Percentiles rank a stretch among this genome's conserved stretches.
These are phyloP conservation scores for Bellardia bayeri DNA, from an alignment of 2,888 invertebrate genomes.

Conservation along the genomic window DNA sequence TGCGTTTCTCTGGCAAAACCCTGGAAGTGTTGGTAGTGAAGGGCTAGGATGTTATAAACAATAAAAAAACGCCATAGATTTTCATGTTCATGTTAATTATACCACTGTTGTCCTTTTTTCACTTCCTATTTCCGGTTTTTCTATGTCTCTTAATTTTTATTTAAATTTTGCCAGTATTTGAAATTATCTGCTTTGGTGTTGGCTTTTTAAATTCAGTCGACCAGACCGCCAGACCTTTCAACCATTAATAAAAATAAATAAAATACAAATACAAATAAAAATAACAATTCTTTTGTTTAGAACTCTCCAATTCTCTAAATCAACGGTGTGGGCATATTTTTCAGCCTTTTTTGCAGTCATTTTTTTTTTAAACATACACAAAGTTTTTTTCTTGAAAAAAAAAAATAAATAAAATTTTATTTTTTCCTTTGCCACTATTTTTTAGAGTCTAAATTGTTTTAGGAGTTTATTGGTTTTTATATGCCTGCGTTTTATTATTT, in stretches of 20 bases:
- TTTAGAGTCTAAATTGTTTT: conserved; percentile 52
- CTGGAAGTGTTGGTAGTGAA: conserved; percentile 21
- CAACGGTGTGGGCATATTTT: neutral
- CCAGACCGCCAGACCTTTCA: neutral
- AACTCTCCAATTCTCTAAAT: conserved; percentile 22
- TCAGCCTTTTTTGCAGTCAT: neutral
- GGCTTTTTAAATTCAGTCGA: conserved; percentile 18
- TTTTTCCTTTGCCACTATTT: neutral
- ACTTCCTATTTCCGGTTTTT: conserved; percentile 65
- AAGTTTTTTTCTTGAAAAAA: neutral
- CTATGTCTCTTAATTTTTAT: conserved; percentile 64
- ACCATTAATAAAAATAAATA: conserved; percentile 34
- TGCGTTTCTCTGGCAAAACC: conserved; percentile 31
- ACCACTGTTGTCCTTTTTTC: conserved; percentile 65
- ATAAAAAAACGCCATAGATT: conserved; percentile 31
- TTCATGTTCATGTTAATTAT: conserved; percentile 71
- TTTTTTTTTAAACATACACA: neutral
- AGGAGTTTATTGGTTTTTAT: conserved; percentile 41
- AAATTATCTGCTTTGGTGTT: conserved; percentile 8
- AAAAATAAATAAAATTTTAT: conserved; percentile 2
- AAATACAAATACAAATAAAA: conserved; percentile 36
- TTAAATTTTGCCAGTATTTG: conserved; percentile 54
- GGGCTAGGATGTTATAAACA: conserved; percentile 9
- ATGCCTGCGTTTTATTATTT: neutral
- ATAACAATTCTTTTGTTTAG: conserved; percentile 35